A percentile compares a stretch with the other conserved stretches of the same genome.
phyloP scores from a whole-genome alignment of 2,797 vertebrate genomes.

The Crenuchus spilurus region DNA sequence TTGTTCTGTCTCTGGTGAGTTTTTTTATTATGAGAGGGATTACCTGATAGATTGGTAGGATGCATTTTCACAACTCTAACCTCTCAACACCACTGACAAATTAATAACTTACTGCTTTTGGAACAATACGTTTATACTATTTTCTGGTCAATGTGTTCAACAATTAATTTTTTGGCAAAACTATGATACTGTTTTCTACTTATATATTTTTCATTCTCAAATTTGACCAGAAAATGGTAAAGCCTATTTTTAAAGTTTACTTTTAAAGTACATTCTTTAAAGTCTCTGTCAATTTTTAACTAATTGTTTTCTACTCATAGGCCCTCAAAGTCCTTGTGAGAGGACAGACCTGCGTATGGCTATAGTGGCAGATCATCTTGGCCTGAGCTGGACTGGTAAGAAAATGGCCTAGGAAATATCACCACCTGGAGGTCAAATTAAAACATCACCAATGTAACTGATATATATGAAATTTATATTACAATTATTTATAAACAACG shows the following conservation, averaged over 20 bases:
- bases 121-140: constrained; percentile 50
- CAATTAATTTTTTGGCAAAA: neutral
- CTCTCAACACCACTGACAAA: constrained; percentile 51
- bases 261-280: neutral
- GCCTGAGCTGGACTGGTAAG: constrained; percentile 99
- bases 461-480: neutral
- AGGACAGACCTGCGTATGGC: constrained; percentile 99
- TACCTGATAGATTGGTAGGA: constrained; percentile 76
- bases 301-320: constrained; percentile 73
- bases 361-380: constrained; percentile 98
- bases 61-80: constrained; percentile 73
- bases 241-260: constrained; percentile 33
- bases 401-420: constrained; percentile 33
- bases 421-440: constrained; percentile 65
- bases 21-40: constrained; percentile 51
- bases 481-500: neutral
- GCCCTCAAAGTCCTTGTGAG: constrained; percentile 99
- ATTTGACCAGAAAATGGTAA: constrained; percentile 56
- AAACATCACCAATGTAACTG: neutral
- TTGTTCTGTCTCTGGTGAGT: constrained; percentile 42
- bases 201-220: neutral
- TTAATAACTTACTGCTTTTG: constrained; percentile 32
- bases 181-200: neutral
- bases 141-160: constrained; percentile 68
- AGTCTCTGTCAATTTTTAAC: constrained; percentile 23